These are phyloP conservation scores for Crepidodera aurea DNA, from an alignment of 2,888 invertebrate genomes.

Conservation along the genomic window DNA sequence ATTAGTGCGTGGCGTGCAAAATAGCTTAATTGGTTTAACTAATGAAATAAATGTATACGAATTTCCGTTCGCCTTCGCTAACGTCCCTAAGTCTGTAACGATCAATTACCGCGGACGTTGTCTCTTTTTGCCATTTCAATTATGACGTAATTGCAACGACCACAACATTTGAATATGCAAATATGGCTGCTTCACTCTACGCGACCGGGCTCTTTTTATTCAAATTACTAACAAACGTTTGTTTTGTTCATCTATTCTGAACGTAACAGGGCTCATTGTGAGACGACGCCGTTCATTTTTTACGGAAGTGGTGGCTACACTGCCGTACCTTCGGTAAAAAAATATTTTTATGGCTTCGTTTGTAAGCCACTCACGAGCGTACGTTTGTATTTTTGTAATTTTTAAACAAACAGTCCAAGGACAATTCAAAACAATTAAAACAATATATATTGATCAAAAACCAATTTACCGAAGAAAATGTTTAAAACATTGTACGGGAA, in stretches of 20 bases:
- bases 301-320: neutral
- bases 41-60: neutral
- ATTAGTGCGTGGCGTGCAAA: no score
- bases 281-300: slow-evolving; percentile 23
- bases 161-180: slow-evolving; percentile 61
- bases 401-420: no score
- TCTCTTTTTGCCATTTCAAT: slow-evolving; percentile 59
- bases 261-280: slow-evolving; percentile 48
- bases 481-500: no score
- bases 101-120: slow-evolving; percentile 52
- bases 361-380: neutral
- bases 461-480: no score
- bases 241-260: slow-evolving; percentile 52
- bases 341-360: neutral
- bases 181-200: slow-evolving; percentile 46
- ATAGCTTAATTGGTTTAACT: neutral
- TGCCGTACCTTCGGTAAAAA: slow-evolving; percentile 18
- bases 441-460: no score
- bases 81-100: slow-evolving; percentile 44
- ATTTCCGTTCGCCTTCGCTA: neutral
- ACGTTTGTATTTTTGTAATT: no score
- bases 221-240: slow-evolving; percentile 55
- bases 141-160: slow-evolving; percentile 59
- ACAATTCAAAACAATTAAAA: no score
- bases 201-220: slow-evolving; percentile 52